Percentiles rank a stretch among this genome's conserved stretches.
phyloP scores from a whole-genome alignment of 2,797 vertebrate genomes.

The Prionace glauca region DNA sequence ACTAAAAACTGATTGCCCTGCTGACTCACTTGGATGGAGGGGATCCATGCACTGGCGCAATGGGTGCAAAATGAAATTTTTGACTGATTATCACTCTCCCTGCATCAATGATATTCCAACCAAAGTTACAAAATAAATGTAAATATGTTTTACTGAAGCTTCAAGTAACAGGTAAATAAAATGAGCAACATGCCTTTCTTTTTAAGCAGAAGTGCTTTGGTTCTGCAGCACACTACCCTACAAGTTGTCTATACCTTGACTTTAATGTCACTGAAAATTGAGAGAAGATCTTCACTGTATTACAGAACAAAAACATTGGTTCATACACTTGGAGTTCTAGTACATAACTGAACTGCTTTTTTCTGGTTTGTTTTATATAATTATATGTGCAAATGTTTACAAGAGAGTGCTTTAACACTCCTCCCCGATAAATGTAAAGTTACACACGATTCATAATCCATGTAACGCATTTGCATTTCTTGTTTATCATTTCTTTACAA shows the following conservation, averaged over 20 bases:
- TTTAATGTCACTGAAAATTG: not conserved
- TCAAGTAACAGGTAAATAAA: not conserved
- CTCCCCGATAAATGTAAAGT: no score
- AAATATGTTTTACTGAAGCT: not conserved
- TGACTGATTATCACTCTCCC: not conserved
- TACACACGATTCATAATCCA: no score
- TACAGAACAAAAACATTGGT: no score
- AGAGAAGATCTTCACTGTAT: not conserved
- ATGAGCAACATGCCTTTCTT: not conserved
- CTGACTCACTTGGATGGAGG: not conserved
- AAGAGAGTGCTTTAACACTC: no score
- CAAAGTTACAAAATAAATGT: not conserved
- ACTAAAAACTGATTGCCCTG: not conserved
- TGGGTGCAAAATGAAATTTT: not conserved
- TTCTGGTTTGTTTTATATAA: no score
- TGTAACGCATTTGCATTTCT: no score
- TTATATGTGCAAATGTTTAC: no score
- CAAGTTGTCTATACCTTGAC: not conserved
- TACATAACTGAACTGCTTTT: no score
- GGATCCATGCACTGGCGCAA: not conserved
- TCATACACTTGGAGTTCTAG: no score
- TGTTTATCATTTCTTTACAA: no score
- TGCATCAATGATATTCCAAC: not conserved
- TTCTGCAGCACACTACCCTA: not conserved
- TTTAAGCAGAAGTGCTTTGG: not conserved